Base-by-base conservation (phyloP, 2,888 invertebrate genomes). In the Nephrocerus scutellatus region DNA sequence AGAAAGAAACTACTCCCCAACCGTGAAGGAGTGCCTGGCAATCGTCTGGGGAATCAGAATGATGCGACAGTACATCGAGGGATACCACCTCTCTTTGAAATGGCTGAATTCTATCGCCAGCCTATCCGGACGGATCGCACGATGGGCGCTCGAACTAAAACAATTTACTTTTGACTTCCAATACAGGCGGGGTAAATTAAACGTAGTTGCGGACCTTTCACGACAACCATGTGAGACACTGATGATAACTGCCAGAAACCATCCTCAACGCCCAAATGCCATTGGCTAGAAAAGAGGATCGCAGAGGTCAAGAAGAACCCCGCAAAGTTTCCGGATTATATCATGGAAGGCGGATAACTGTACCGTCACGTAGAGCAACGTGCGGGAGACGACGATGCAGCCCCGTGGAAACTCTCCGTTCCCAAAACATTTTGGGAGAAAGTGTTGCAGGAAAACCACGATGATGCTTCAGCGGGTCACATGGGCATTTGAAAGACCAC, bases 1-100 rank as follows among this genome's bases (percentile, higher is more conserved):
- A 0, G 44, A 47, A n/a, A 37, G 30, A 4, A 45, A 47, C 7
- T 48, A 48, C 16, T 44, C 39, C 2, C 37, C 43, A 2, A 45
- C 44, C 2, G 43, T 44, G 12, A 37, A 47, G 16, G 47, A 48
- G 14, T 45, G 48, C 9, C 31, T 45, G 2, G 46, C 46, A 1
- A 39, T 43, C 4, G 12, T 45, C 1, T 48, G 39, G 41, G 46
- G 39, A 2, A 40, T 48, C 7, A 15, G 43, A 3, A 48, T 48
- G 13, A 18, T 48, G 26, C 10, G 45, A 9, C 25, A 31, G 0
- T 48, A 48, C 29, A 22, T 45, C 5, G 42, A 45, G 19, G 45
- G 33, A 7, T 34, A 32, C 8, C 48, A 51, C 16, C 26, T 25
- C 3, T 39, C 46, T 1, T 19, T 49, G 5, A 44, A 43, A 4